Conservation (phyloP, 2,888 invertebrate species). For the Arenicola marina region DNA sequence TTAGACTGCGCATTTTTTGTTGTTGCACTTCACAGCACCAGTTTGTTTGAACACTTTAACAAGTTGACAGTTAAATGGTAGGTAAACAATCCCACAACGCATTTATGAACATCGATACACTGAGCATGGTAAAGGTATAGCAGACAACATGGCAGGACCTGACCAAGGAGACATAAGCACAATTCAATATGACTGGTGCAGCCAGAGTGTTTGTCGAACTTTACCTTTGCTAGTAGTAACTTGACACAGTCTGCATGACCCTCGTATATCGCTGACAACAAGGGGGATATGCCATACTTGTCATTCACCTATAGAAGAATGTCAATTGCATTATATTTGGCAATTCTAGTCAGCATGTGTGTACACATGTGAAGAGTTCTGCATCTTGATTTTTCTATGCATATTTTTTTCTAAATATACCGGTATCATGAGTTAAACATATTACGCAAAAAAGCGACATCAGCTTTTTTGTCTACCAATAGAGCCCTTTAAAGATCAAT, state of each 20-base stretch:
- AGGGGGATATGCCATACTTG: constrained; percentile 92
- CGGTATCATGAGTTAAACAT: not conserved
- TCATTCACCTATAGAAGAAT: constrained; percentile 74
- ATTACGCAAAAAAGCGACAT: not conserved
- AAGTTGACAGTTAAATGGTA: too few relatives aligned
- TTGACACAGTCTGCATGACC: constrained; percentile 91
- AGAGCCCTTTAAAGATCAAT: too few relatives aligned
- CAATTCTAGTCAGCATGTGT: too few relatives aligned
- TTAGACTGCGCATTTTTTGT: too few relatives aligned
- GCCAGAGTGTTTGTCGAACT: constrained; percentile 44
- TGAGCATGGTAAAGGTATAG: too few relatives aligned
- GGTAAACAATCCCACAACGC: not conserved
- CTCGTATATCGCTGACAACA: constrained; percentile 96
- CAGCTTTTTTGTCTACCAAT: too few relatives aligned
- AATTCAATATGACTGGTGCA: too few relatives aligned
- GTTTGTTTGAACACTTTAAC: too few relatives aligned
- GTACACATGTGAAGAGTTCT: not conserved
- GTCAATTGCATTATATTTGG: not conserved
- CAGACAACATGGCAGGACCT: too few relatives aligned
- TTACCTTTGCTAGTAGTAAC: constrained; percentile 82
- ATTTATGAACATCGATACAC: not conserved
- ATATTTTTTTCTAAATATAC: not conserved
- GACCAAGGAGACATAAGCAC: too few relatives aligned
- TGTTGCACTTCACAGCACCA: too few relatives aligned
- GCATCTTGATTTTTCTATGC: not conserved